Evolutionary conservation across 2,113 vertebrate genomes (phyloP), one percentile per base, ranked within the genome.

Genomic region (Coptodon rendalli): DNA sequence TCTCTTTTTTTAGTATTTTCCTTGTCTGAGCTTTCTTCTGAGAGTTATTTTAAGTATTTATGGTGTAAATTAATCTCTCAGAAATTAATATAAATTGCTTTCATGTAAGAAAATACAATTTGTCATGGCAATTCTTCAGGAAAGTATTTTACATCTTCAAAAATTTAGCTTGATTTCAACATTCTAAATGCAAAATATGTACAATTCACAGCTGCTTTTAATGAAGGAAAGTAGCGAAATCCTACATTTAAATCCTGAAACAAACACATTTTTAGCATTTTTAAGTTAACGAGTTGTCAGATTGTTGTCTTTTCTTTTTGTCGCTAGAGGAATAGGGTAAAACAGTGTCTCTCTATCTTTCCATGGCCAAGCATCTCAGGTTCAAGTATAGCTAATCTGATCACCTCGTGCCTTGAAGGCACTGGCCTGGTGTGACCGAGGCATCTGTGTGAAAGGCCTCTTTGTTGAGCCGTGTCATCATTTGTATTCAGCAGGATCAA

Each of bases 401-500:
- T 87, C 86, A 83, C 68, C 89, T 24, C 84, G 16, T 85, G 88
- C 81, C 83, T 87, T 56, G 43, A 59, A 88, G 90, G 82, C 84
- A 66, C 4, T 11, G 14, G 40, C 73, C 45, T 80, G 59, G 63
- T 85, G 24, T 86, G 86, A 81, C 83, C 34, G 79, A 73, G 85
- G 36, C 34, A 79, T 38, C 31, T 2, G 8, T 45, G 87, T 87
- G 88, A 93, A 90, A 87, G 91, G 83, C 81, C 86, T 86, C 89
- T 93, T 92, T 90, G 87, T 92, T 45, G 81, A 82, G 85, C 84
- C 17, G 2, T 89, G 85, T 93, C 89, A 90, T 92, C 87, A 92
- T 93, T 94, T 94, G 89, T 89, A 93, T 93, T 95, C 93, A 89
- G 90, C 83, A 19, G 86, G 90, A 94, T 93, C 88, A 90, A 94